phyloP scores from a whole-genome alignment of 1,140 invertebrate species.

The Belonocnema kinseyi region DNA sequence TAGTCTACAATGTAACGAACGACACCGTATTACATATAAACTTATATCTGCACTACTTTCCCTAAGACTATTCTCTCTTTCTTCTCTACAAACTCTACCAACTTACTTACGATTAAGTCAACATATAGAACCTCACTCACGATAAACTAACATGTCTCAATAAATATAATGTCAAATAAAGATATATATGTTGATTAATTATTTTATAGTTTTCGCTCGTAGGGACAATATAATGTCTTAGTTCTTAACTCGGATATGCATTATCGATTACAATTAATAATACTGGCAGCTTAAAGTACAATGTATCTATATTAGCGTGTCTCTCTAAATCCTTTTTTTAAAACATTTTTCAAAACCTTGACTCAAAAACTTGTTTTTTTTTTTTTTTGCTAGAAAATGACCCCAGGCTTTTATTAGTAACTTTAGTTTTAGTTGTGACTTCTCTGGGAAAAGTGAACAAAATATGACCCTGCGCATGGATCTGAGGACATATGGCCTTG shows the following conservation, averaged over 20 bases:
- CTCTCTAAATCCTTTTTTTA: neutral
- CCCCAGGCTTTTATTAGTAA: no score
- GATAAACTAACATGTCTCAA: constrained; percentile 51
- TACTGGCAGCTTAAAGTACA: constrained; percentile 70
- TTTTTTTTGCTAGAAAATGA: no score
- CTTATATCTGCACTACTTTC: constrained; percentile 39
- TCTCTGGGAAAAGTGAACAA: no score
- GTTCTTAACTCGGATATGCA: constrained; percentile 68
- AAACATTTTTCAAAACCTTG: no score
- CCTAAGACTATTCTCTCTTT: constrained; percentile 42
- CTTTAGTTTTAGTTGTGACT: no score
- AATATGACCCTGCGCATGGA: no score
- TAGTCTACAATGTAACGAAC: constrained; percentile 55
- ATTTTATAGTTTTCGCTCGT: constrained; percentile 52
- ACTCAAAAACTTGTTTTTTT: no score
- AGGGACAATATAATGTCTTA: constrained; percentile 55
- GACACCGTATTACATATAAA: constrained; percentile 43
- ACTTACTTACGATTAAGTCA: constrained; percentile 61
- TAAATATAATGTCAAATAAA: constrained; percentile 62
- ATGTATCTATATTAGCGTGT: neutral
- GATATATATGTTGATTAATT: constrained; percentile 55
- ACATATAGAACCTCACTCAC: constrained; percentile 49
- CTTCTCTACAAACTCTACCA: constrained; percentile 55
- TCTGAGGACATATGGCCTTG: no score
- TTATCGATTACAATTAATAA: constrained; percentile 71